Evolutionary conservation across 23 tunicate genomes (phyloP).

Genomic region (Corella eumyota): DNA sequence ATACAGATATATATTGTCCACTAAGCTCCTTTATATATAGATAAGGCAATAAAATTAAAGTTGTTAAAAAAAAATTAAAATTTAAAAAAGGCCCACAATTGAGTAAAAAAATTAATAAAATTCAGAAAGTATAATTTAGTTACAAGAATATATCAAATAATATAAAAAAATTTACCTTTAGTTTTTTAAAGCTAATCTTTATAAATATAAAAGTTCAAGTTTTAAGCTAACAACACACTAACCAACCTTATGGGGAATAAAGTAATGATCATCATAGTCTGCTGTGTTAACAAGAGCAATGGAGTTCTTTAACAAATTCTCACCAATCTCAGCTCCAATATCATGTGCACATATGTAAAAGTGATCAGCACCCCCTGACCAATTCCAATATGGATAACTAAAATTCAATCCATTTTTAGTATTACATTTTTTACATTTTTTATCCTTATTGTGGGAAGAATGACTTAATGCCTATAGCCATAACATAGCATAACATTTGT

Average conservation of each 20-base stretch:
- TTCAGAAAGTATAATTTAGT: too few relatives aligned
- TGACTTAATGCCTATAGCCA: too few relatives aligned
- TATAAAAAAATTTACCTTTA: neutral
- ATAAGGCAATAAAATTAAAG: too few relatives aligned
- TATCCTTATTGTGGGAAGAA: too few relatives aligned
- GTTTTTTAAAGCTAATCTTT: neutral
- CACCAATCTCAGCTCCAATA: slow-evolving; percentile 58
- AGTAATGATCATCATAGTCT: slow-evolving; percentile 75
- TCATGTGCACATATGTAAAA: slow-evolving; percentile 85
- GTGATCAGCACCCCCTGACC: slow-evolving; percentile 82
- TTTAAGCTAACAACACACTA: neutral
- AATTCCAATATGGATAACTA: slow-evolving; percentile 62
- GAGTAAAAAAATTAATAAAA: too few relatives aligned
- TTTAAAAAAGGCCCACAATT: too few relatives aligned
- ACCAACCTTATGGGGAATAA: slow-evolving; percentile 66
- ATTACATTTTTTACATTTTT: too few relatives aligned
- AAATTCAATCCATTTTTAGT: neutral
- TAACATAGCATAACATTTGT: too few relatives aligned
- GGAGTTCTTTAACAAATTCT: slow-evolving; percentile 44
- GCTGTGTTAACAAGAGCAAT: slow-evolving; percentile 80
- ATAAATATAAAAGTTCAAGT: neutral
- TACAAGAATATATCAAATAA: neutral
- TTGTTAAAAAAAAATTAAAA: too few relatives aligned
- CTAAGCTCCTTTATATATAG: too few relatives aligned
- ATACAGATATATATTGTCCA: too few relatives aligned